These are phyloP conservation scores for Exephanes ischioxanthus DNA, from an alignment of 2,888 invertebrate species.

Conservation along the genomic window DNA sequence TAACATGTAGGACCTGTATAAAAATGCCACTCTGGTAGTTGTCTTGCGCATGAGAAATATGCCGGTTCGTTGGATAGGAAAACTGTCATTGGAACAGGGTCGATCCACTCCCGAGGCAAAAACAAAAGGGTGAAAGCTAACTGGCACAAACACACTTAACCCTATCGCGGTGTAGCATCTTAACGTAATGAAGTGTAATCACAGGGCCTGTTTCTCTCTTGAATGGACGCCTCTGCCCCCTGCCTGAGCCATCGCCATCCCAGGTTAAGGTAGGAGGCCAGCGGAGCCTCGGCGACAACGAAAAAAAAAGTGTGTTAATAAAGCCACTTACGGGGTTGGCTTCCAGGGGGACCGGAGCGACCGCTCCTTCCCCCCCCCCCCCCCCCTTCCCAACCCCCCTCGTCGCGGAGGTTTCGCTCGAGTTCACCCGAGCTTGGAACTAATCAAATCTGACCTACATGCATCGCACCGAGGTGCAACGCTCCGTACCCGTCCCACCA, in stretches of 20 bases:
- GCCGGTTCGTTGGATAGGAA: background rate
- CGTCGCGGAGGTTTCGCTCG: slow-evolving; percentile 32
- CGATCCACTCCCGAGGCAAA: background rate
- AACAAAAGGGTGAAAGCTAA: slow-evolving; percentile 42
- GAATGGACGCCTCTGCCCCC: slow-evolving; percentile 4
- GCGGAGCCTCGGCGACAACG: slow-evolving; percentile 35
- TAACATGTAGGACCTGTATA: too few relatives aligned
- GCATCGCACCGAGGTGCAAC: slow-evolving; percentile 59
- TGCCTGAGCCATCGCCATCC: slow-evolving; percentile 16
- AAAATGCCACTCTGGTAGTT: too few relatives aligned
- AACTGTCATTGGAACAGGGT: slow-evolving; percentile 28
- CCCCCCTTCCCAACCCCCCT: background rate
- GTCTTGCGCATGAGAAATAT: background rate
- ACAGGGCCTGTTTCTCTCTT: slow-evolving; percentile 54
- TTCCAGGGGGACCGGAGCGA: slow-evolving; percentile 32
- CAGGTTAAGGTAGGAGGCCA: background rate
- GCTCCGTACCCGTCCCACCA: slow-evolving; percentile 12
- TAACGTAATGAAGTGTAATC: slow-evolving; percentile 67
- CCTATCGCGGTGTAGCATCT: slow-evolving; percentile 60
- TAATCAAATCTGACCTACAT: slow-evolving; percentile 69
- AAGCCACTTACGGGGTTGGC: slow-evolving; percentile 58
- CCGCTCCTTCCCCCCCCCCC: background rate
- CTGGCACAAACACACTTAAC: slow-evolving; percentile 47
- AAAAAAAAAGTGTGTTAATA: slow-evolving; percentile 63
- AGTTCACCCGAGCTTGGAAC: slow-evolving; percentile 58